Conservation (phyloP, 2,888 invertebrate genomes). For the Plebejus argus region DNA sequence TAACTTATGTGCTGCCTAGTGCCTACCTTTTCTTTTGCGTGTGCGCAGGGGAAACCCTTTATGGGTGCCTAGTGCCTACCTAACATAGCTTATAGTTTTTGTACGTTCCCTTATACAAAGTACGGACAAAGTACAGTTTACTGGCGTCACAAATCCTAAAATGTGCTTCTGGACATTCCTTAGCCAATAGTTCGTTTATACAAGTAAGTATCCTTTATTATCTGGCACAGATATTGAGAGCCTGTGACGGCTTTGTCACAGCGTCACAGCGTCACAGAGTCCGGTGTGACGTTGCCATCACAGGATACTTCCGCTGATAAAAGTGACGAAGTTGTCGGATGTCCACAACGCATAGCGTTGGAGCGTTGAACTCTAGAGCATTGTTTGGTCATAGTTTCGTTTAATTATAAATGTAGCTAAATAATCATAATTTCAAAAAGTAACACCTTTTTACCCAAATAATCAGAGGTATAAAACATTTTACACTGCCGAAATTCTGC, state of each 20-base stretch:
- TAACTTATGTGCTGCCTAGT: too few relatives aligned
- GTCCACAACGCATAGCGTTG: not conserved
- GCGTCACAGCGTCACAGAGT: not conserved
- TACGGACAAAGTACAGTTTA: not conserved
- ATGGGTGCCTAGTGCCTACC: too few relatives aligned
- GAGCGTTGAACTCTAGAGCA: not conserved
- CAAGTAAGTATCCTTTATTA: constrained; percentile 1
- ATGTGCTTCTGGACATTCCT: not conserved
- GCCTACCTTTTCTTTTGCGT: too few relatives aligned
- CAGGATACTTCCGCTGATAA: constrained; percentile 2
- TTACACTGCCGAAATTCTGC: too few relatives aligned
- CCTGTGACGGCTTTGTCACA: constrained; percentile 8
- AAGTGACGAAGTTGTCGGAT: constrained; percentile 14
- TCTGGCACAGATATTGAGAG: constrained; percentile 3
- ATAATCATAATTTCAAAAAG: too few relatives aligned
- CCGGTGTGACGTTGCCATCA: constrained; percentile 2
- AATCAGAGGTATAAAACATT: too few relatives aligned
- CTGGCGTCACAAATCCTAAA: not conserved
- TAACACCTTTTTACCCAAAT: too few relatives aligned
- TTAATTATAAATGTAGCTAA: too few relatives aligned
- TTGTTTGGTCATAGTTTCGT: not conserved
- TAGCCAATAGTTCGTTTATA: not conserved
- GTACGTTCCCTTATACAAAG: not conserved
- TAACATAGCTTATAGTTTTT: too few relatives aligned
- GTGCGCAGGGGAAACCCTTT: too few relatives aligned